Evolutionary conservation across 2,113 vertebrate species (phyloP).

Genomic region (Limnothrissa miodon): DNA sequence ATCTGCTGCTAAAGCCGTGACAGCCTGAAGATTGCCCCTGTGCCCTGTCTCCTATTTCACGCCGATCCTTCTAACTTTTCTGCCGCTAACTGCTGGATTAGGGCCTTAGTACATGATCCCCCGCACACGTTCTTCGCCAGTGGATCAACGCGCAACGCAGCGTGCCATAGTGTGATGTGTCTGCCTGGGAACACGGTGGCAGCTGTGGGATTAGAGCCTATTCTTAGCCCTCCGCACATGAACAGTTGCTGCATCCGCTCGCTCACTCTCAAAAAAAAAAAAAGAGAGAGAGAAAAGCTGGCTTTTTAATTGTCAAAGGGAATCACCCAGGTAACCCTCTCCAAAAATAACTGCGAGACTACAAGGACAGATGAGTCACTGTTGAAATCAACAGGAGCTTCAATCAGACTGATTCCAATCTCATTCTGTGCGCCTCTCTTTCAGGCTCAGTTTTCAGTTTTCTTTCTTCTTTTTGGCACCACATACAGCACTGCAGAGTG

Average conservation of each 20-base stretch:
- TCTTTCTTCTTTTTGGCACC: background rate
- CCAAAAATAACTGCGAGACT: background rate
- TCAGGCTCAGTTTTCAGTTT: background rate
- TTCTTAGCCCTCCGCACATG: conserved; percentile 39
- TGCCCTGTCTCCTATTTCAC: conserved; percentile 1
- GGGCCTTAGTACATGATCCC: conserved; percentile 17
- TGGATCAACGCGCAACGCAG: conserved; percentile 12
- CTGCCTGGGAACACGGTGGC: conserved; percentile 18
- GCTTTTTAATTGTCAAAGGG: background rate
- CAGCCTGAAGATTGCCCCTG: background rate
- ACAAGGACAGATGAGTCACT: background rate
- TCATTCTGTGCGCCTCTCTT: background rate
- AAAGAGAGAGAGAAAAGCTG: background rate
- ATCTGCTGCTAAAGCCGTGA: background rate
- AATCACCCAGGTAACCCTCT: background rate
- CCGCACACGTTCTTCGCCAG: background rate
- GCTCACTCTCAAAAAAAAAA: background rate
- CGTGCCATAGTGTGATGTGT: background rate
- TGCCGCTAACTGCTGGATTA: conserved; percentile 9
- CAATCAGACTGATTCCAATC: background rate
- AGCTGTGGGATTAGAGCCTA: conserved; percentile 20
- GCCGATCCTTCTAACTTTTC: conserved; percentile 11
- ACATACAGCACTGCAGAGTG: background rate
- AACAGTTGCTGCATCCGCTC: conserved; percentile 8
- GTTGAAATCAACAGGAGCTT: background rate